Evolutionary conservation across 2,888 invertebrate species (phyloP).

Genomic region (Nephrotoma appendiculata): DNA sequence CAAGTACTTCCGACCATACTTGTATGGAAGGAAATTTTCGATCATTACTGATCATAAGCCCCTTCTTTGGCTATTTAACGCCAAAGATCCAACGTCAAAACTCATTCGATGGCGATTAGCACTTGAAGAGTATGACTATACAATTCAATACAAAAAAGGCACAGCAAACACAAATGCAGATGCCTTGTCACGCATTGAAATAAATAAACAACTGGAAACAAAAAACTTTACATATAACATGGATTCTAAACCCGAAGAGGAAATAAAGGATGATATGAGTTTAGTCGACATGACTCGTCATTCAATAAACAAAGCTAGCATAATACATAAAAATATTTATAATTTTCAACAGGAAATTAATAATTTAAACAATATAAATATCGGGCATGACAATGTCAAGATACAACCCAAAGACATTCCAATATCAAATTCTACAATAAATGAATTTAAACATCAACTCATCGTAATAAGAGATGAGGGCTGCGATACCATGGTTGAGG

Average conservation of each 20-base stretch:
- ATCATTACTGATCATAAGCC: slow-evolving; percentile 28
- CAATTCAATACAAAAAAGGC: slow-evolving; percentile 16
- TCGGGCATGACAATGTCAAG: too few relatives aligned
- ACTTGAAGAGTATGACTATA: slow-evolving; percentile 19
- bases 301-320: too few relatives aligned
- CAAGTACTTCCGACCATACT: slow-evolving; percentile 23
- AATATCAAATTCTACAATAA: too few relatives aligned
- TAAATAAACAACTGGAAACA: neutral
- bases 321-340: too few relatives aligned
- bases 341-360: too few relatives aligned
- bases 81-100: slow-evolving; percentile 25
- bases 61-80: slow-evolving; percentile 22
- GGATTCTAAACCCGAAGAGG: neutral
- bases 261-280: neutral
- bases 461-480: too few relatives aligned
- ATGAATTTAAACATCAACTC: too few relatives aligned
- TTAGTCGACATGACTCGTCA: too few relatives aligned
- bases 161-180: slow-evolving; percentile 13
- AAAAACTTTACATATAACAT: too few relatives aligned
- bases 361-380: too few relatives aligned
- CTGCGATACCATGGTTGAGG: too few relatives aligned
- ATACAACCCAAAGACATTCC: too few relatives aligned
- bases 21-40: slow-evolving; percentile 23
- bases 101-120: slow-evolving; percentile 23
- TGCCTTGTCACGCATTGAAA: slow-evolving; percentile 11